Conservation (phyloP, 2,888 invertebrate species). For the Caenorhabditis sp. region DNA sequence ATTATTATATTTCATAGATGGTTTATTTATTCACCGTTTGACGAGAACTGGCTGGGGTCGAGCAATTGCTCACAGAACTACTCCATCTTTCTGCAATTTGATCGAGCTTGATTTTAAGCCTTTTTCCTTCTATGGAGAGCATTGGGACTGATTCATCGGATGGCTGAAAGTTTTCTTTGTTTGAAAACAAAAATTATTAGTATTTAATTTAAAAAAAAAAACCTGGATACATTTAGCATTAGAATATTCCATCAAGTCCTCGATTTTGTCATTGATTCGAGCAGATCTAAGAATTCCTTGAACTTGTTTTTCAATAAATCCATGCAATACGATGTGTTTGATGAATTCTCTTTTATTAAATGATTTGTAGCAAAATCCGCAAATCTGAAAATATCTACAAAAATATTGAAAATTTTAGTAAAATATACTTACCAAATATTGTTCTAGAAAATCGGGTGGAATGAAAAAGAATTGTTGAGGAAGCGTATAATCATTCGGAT, state of each 20-base stretch:
- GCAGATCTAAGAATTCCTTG: background rate
- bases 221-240: too few species aligned
- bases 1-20: background rate
- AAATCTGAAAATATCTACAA: constrained; percentile 12
- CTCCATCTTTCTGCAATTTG: background rate
- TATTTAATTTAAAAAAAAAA: too few species aligned
- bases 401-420: background rate
- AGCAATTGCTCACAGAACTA: constrained; percentile 5
- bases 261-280: background rate
- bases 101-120: constrained; percentile 17
- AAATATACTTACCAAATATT: background rate
- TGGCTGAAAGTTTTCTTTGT: background rate
- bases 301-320: constrained; percentile 7
- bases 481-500: constrained; percentile 23
- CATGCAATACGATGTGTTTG: constrained; percentile 16
- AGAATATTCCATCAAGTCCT: constrained; percentile 3
- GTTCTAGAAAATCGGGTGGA: background rate
- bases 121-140: constrained; percentile 15
- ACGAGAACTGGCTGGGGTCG: background rate
- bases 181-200: too few species aligned
- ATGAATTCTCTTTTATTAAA: constrained; percentile 5
- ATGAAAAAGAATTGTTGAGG: constrained; percentile 25
- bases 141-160: constrained; percentile 13
- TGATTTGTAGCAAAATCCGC: constrained; percentile 31
- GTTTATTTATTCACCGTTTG: too few species aligned